phyloP scores from a whole-genome alignment of 2,888 invertebrate species.

The Hirtodrosophila cameraria region DNA sequence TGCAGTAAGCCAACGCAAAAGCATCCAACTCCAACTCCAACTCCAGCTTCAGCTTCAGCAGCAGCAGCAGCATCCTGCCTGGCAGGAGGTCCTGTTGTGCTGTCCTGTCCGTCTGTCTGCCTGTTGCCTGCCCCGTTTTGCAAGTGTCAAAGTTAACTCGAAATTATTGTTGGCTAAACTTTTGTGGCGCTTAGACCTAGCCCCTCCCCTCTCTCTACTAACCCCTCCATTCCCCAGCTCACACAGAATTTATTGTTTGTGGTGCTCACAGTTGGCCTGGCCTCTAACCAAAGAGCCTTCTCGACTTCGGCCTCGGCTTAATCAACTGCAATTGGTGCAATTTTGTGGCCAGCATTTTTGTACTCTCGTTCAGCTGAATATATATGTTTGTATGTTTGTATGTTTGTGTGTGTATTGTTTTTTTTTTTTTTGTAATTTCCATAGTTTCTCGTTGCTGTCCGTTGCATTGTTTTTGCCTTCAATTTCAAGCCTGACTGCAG shows the following conservation, averaged over 20 bases:
- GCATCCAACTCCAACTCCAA: conserved; percentile 23
- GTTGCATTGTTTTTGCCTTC: conserved; percentile 60
- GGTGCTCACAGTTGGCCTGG: conserved; percentile 37
- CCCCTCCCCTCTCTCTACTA: conserved; percentile 1
- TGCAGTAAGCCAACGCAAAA: conserved; percentile 62
- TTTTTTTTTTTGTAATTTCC: background rate
- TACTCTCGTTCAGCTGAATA: conserved; percentile 55
- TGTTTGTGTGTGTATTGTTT: conserved; percentile 6
- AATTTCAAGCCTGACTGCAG: conserved; percentile 71
- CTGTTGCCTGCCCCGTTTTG: conserved; percentile 66
- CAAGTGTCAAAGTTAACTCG: conserved; percentile 81
- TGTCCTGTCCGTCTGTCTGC: conserved; percentile 14
- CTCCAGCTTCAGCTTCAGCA: conserved; percentile 9
- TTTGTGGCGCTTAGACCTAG: conserved; percentile 75
- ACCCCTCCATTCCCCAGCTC: background rate
- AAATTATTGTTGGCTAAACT: conserved; percentile 81
- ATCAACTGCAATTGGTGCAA: conserved; percentile 77
- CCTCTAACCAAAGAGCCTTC: conserved; percentile 3
- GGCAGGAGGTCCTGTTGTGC: conserved; percentile 12
- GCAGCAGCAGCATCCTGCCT: conserved; percentile 26
- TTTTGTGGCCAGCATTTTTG: conserved; percentile 67
- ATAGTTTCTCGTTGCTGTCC: conserved; percentile 30
- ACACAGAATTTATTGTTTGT: conserved; percentile 66
- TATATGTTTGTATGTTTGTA: conserved; percentile 19
- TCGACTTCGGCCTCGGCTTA: conserved; percentile 51